Evolutionary conservation across 2,113 vertebrate genomes (phyloP), one percentile per base, ranked within the genome.

Genomic region (Ailuropoda melanoleuca): DNA sequence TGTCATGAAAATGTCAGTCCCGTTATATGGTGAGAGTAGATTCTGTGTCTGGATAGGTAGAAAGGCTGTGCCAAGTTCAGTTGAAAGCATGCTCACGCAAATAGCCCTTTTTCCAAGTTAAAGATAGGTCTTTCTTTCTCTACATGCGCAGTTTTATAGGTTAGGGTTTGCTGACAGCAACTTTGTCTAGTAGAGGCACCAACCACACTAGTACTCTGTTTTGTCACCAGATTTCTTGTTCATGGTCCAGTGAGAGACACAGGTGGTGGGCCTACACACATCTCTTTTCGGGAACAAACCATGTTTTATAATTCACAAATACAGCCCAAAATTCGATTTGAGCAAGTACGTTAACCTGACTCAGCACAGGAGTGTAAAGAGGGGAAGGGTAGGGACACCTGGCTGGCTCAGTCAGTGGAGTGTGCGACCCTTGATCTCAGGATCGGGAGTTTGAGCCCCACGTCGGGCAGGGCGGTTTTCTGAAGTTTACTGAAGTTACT

Each of bases 211-310:
- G 97, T 97, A 60, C 93, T 97, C 80, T 98, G 93, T 97, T 97
- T 97, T 96, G 68, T 97, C 96, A 96, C 97, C 97, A 96, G 96
- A 97, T 97, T 96, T 97, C 87, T 98, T 96, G 95, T 97, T 97
- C 56, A 0, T 95, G 88, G 96, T 97, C 98, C 97, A 95, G 97
- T 97, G 96, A 98, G 97, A 98, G 97, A 98, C n/a, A 13, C 97
- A 39, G 87, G 94, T 39, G 92, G 92, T 96, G 95, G 97, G 97
- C 95, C 93, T 97, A 93, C 97, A 89, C 93, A 97, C 39, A 85
- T 29, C 92, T 95, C 74, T 70, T 48, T 96, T 94, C 78, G 90
- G 97, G 58, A 95, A 97, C n/a, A 56, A 97, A 85, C 95, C 58
- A 34, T 88, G 74, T 98, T 97, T 97, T 96, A 98, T 98, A 87